These are phyloP conservation scores for Pristis pectinata DNA, from an alignment of 2,797 vertebrate genomes.

Conservation along the genomic window DNA sequence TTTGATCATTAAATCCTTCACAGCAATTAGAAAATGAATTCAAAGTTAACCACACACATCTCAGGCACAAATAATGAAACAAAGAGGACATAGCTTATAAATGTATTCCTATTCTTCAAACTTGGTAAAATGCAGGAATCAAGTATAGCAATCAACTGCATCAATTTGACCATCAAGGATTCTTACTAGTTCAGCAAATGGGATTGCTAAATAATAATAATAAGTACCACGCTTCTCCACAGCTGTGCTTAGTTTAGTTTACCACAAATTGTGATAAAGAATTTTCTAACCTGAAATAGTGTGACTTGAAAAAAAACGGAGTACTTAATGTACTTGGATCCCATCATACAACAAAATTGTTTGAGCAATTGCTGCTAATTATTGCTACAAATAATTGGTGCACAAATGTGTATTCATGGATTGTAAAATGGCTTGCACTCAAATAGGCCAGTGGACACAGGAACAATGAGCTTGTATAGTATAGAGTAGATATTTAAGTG, in stretches of 20 bases:
- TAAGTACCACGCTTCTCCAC: background rate
- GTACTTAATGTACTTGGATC: background rate
- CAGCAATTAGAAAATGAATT: background rate
- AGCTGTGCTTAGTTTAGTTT: background rate
- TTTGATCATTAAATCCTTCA: background rate
- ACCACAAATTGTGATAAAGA: background rate
- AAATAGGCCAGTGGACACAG: background rate
- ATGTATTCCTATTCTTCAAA: background rate
- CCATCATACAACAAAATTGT: background rate
- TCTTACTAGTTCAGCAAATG: background rate
- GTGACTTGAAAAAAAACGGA: slow-evolving; percentile 11
- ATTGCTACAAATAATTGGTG: background rate
- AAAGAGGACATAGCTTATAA: background rate
- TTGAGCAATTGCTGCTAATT: background rate
- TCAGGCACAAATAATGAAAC: background rate
- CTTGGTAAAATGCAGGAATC: background rate
- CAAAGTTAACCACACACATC: background rate
- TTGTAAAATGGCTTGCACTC: background rate
- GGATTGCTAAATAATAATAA: background rate
- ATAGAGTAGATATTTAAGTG: background rate
- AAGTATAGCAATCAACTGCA: background rate
- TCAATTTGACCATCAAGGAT: background rate
- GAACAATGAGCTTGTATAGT: background rate
- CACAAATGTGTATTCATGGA: background rate
- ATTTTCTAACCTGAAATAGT: background rate